phyloP scores from a whole-genome alignment of 2,113 vertebrate genomes.

The Xerus inauris region DNA sequence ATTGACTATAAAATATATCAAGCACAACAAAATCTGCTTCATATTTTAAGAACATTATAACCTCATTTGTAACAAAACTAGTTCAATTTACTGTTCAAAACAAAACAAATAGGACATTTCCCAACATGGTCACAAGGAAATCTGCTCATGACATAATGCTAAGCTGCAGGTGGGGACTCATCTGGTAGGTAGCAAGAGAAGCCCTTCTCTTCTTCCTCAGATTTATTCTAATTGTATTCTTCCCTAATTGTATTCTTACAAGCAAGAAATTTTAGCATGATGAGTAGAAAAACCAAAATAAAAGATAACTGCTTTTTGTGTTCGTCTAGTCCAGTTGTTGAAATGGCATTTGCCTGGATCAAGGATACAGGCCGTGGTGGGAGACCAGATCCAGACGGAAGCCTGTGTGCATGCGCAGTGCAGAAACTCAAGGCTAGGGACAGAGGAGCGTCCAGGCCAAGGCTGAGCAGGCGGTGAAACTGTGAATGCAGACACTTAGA shows the following conservation, averaged over 20 bases:
- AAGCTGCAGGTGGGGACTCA: not conserved
- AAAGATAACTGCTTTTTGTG: not conserved
- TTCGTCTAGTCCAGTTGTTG: not conserved
- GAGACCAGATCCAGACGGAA: not conserved
- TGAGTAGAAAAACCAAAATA: not conserved
- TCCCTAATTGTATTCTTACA: not conserved
- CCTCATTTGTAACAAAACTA: not conserved
- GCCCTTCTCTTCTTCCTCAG: not conserved
- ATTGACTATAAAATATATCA: not conserved
- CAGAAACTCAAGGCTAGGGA: not conserved
- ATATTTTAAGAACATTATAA: constrained; percentile 11
- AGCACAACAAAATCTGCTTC: not conserved
- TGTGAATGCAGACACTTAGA: not conserved
- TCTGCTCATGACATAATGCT: rapidly evolving
- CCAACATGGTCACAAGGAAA: not conserved
- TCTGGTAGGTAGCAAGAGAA: rapidly evolving
- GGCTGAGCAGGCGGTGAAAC: not conserved
- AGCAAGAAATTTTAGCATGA: not conserved
- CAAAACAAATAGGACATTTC: not conserved
- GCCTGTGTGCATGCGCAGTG: not conserved
- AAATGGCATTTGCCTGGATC: not conserved
- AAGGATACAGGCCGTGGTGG: not conserved
- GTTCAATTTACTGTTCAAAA: not conserved
- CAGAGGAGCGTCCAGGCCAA: not conserved
- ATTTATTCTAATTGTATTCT: too few species aligned